Conservation (phyloP, 2,888 invertebrate genomes). For the Himalopsyche japonica region DNA sequence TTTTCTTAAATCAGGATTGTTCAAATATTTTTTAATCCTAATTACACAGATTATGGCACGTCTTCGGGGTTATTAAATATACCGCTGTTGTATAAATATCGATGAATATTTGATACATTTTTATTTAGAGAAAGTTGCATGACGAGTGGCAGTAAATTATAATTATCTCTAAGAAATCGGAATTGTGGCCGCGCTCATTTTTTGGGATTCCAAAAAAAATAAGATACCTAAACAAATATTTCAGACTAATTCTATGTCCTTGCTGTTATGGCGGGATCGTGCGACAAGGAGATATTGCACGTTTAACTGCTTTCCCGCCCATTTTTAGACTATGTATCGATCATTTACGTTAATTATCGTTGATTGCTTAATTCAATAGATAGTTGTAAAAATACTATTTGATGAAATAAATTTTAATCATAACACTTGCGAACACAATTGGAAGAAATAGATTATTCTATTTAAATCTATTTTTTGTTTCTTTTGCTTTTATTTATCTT, state of each 20-base stretch:
- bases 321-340: neutral
- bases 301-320: neutral
- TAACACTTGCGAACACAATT: too few relatives aligned
- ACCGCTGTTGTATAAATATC: neutral
- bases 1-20: too few relatives aligned
- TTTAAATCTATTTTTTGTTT: too few relatives aligned
- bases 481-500: too few relatives aligned
- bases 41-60: neutral
- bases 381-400: too few relatives aligned
- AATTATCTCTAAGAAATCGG: neutral
- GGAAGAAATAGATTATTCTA: too few relatives aligned
- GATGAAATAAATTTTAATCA: too few relatives aligned
- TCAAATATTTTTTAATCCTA: too few relatives aligned
- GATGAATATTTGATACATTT: neutral
- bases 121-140: neutral
- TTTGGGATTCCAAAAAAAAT: neutral
- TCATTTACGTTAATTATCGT: too few relatives aligned
- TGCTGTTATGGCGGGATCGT: neutral
- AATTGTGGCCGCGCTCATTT: neutral
- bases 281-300: neutral
- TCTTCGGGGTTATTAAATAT: neutral
- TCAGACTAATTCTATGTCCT: neutral
- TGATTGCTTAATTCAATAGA: too few relatives aligned
- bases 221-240: neutral
- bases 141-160: neutral